Base-by-base conservation (phyloP, 92 coral and sea anemone genomes). In the Pocillopora grandis region DNA sequence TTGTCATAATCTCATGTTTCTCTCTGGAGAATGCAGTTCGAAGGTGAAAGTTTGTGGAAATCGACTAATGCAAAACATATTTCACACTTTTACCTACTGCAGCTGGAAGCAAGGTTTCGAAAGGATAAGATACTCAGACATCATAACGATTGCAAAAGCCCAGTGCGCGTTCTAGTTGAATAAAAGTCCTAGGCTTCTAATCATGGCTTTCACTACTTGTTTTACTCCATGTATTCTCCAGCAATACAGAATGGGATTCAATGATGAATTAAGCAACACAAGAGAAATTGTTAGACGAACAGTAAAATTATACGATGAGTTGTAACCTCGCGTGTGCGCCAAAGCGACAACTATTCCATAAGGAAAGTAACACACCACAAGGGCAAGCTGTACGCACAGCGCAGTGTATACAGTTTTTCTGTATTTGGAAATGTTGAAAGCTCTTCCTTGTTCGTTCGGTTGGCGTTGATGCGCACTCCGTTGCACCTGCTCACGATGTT, bases 231-330 rank as follows among this genome's bases (percentile, higher is more conserved):
- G 10, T 57, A 77, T 77, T 19, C 18, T 77, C 81, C 81, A 77
- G 21, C 81, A 77, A 27, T 77, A 77, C 9, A 77, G 60, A 33
- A 77, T 35, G 31, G 81, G 81, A 69, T 77, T 77, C 20, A 77
- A 55, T 8, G 81, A 77, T 60, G 81, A 77, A 69, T 77, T 77
- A 33, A 77, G 62, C 0, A 31, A n/a, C 9, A 48, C 12, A 1
- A 77, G 68, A 77, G 70, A 33, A 9, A 62, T 77, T 60, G 81
- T 10, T 6, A 77, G 17, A 16, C 81, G 61, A 10, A 60, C 68
- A 33, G 81, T 35, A 33, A 61, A 55, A 62, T 63, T 60, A 60
- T 14, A 59, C 59, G 70, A 77, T 33, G 81, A 58, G 7, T 18
- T 33, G 19, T 60, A 60, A 0, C 70, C 81, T 1, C 15, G 6